Conservation (phyloP, 2,888 invertebrate genomes). For the Cantharis lateralis region DNA sequence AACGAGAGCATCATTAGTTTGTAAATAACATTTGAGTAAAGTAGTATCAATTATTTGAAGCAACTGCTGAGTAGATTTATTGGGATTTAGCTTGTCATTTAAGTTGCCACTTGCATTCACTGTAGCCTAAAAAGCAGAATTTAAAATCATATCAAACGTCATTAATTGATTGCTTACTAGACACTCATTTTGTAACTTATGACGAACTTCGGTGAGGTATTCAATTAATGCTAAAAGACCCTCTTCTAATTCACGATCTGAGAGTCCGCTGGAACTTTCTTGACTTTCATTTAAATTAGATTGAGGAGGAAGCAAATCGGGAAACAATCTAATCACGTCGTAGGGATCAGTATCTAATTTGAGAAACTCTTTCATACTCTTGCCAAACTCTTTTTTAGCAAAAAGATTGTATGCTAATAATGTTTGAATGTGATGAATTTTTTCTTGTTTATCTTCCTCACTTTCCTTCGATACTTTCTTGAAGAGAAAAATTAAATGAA, state of each 20-base stretch:
- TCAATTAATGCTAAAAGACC: constrained; percentile 87
- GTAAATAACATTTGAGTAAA: constrained; percentile 93
- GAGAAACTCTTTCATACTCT: constrained; percentile 90
- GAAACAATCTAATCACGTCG: constrained; percentile 93
- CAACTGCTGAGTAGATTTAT: constrained; percentile 65
- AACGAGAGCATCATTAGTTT: constrained; percentile 95
- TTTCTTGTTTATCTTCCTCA: constrained; percentile 78
- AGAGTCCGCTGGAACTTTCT: constrained; percentile 61
- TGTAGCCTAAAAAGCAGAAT: constrained; percentile 35
- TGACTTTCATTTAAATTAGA: constrained; percentile 51
- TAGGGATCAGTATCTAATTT: constrained; percentile 92
- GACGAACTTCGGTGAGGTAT: constrained; percentile 81
- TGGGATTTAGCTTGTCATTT: constrained; percentile 54
- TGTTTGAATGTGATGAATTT: constrained; percentile 86
- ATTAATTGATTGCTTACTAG: constrained; percentile 44
- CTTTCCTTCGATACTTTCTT: constrained; percentile 84
- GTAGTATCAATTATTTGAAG: constrained; percentile 97
- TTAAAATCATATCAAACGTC: background rate
- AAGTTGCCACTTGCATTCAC: constrained; percentile 50
- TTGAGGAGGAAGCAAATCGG: constrained; percentile 70
- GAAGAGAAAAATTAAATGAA: constrained; percentile 37
- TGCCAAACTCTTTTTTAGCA: constrained; percentile 82
- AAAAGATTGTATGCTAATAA: constrained; percentile 91
- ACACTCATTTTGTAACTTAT: constrained; percentile 58
- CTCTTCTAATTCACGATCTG: constrained; percentile 84